Percentiles rank a stretch among this genome's conserved stretches.
Evolutionary conservation across 2,797 vertebrate genomes (phyloP).

Genomic region (Lerista edwardsae): DNA sequence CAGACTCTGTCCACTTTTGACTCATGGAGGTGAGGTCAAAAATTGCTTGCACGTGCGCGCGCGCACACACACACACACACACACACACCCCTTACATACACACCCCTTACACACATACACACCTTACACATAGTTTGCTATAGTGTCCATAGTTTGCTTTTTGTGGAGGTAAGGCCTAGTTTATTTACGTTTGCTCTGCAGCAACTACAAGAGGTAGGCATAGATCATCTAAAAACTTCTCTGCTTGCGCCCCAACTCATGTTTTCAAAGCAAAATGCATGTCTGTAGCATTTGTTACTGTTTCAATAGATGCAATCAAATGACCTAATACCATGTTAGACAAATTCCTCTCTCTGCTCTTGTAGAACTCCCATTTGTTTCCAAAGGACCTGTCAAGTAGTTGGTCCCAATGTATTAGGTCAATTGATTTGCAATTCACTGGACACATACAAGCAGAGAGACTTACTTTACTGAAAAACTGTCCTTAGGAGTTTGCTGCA

Average conservation of each 20-base stretch:
- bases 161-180: slow-evolving; percentile 67
- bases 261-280: slow-evolving; percentile 28
- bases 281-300: slow-evolving; percentile 14
- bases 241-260: slow-evolving; percentile 51
- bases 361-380: background rate
- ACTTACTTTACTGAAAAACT: slow-evolving; percentile 67
- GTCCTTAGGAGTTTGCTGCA: slow-evolving; percentile 73
- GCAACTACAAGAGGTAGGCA: slow-evolving; percentile 81
- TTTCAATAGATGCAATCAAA: slow-evolving; percentile 38
- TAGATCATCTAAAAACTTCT: slow-evolving; percentile 76
- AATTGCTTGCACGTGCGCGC: slow-evolving; percentile 63
- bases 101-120: slow-evolving; percentile 63
- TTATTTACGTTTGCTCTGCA: slow-evolving; percentile 74
- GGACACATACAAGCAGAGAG: slow-evolving; percentile 60
- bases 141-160: slow-evolving; percentile 69
- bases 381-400: background rate
- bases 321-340: slow-evolving; percentile 24
- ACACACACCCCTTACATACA: slow-evolving; percentile 67
- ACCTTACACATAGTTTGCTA: slow-evolving; percentile 59
- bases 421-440: slow-evolving; percentile 22
- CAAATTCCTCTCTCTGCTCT: slow-evolving; percentile 9
- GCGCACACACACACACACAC: slow-evolving; percentile 20
- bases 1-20: slow-evolving; percentile 78
- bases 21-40: slow-evolving; percentile 73
- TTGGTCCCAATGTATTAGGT: background rate